Evolutionary conservation across 1,140 invertebrate species (phyloP), one percentile per base, ranked within the genome.

Genomic region (Sycophaga agraensis): DNA sequence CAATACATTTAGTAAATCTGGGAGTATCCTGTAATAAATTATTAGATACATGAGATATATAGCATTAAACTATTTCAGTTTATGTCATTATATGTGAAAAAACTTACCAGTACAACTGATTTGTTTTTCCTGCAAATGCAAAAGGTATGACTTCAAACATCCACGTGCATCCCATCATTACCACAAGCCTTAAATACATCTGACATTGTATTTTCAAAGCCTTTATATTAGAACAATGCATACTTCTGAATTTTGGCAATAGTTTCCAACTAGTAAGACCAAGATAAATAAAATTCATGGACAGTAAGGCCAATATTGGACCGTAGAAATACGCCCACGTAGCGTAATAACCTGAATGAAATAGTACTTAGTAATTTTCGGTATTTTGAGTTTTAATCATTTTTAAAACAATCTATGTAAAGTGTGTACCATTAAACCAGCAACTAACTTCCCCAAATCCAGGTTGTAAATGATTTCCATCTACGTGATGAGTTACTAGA

Each of bases 111-210:
- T 69, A 64, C 1, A 65, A 31, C 3, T 65, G 31, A 12, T 65
- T 60, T 4, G 35, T 60, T 4, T 31, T 64, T 0, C 48, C 26
- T 0, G 28, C 61, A 12, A 60, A 51, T 0, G 70, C 66, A 53
- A 75, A 84, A 0, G 85, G 85, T 14, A 86, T 26, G 3, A 85
- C 68, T 70, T 91, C 89, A 54, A 90, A 88, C 24, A 87, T 83
- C 88, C 89, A 90, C 0, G 86, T 86, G 14, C 90, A 78, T 4
- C 89, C 89, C 87, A 89, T 90, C 0, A 90, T 83, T 1, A 90
- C 68, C 64, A 88, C 87, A 19, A 91, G 73, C 70, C 89, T 90
- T 0, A 88, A 67, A 49, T 87, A 90, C 14, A 90, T 70, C 9
- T 84, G 68, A 60, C 87, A 87, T 66, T 84, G 86, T 66, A 84